A percentile compares a stretch with the other conserved stretches of the same genome.
These are phyloP conservation scores for Brachypterus glaber DNA, from an alignment of 2,888 invertebrate species.

Conservation along the genomic window DNA sequence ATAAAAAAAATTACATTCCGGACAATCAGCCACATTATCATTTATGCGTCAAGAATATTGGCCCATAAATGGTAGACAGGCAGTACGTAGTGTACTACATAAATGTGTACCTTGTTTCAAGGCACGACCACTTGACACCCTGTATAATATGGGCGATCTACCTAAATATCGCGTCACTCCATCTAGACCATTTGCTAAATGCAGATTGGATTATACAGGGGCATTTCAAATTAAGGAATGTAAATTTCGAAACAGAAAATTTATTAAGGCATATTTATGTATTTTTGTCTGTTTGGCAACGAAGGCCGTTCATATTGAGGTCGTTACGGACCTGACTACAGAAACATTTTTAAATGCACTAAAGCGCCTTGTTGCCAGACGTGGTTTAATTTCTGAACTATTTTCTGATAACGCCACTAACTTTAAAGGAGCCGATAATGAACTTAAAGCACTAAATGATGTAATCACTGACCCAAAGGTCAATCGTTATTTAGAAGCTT, in stretches of 20 bases:
- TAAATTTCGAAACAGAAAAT: not conserved
- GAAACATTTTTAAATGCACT: conserved; percentile 2
- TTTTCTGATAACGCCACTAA: conserved; percentile 8
- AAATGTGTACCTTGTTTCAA: conserved; percentile 5
- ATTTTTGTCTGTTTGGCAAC: conserved; percentile 5
- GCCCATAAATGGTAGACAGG: conserved; percentile 5
- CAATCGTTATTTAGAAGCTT: no score
- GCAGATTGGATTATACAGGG: conserved; percentile 7
- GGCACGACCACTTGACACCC: not conserved
- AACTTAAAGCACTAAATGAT: no score
- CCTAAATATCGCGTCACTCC: conserved; percentile 5
- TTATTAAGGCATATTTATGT: conserved; percentile 3
- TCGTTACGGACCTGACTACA: conserved; percentile 1
- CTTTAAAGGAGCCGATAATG: no score
- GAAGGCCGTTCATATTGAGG: conserved; percentile 5
- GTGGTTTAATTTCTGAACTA: not conserved
- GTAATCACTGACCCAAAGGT: no score
- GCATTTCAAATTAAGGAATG: conserved; percentile 3
- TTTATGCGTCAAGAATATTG: no score
- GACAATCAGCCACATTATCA: no score
- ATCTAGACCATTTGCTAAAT: conserved; percentile 1
- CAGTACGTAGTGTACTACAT: not conserved
- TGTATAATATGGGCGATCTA: conserved; percentile 3
- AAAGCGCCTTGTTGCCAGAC: conserved; percentile 4
- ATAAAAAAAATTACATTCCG: no score